Conservation (phyloP, 2,113 vertebrate genomes). For the Gobio gobio region DNA sequence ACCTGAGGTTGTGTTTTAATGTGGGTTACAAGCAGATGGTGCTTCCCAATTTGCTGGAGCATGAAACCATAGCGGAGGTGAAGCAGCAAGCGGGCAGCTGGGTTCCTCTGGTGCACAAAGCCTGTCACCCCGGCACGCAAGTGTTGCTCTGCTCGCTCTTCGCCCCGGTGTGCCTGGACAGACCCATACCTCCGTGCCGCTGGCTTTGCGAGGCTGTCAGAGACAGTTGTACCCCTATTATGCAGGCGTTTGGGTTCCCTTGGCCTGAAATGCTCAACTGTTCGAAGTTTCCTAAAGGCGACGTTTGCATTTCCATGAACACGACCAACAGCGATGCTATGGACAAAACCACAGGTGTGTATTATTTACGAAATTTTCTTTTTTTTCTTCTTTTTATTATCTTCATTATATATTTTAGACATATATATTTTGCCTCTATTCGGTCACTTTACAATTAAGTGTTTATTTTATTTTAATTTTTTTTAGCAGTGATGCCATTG, state of each 20-base stretch:
- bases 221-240: conserved; percentile 93
- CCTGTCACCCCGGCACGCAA: conserved; percentile 93
- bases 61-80: conserved; percentile 94
- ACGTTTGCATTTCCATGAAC: conserved; percentile 85
- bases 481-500: too few species aligned
- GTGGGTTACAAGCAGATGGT: conserved; percentile 94
- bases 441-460: too few species aligned
- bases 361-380: neutral
- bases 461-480: too few species aligned
- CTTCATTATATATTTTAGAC: too few species aligned
- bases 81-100: conserved; percentile 98
- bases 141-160: conserved; percentile 97
- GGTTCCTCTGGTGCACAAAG: conserved; percentile 96
- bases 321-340: conserved; percentile 83
- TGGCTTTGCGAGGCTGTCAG: conserved; percentile 94
- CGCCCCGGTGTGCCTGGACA: conserved; percentile 93
- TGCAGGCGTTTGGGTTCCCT: conserved; percentile 95
- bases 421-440: too few species aligned
- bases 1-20: conserved; percentile 90
- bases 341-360: conserved; percentile 55
- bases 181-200: conserved; percentile 90
- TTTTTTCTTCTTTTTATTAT: too few species aligned
- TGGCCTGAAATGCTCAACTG: conserved; percentile 99
- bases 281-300: conserved; percentile 90
- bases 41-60: conserved; percentile 95